Evolutionary conservation across 2,113 vertebrate species (phyloP), one percentile per base, ranked within the genome.

Genomic region (western clawed frog (Xenopus tropicalis)): DNA sequence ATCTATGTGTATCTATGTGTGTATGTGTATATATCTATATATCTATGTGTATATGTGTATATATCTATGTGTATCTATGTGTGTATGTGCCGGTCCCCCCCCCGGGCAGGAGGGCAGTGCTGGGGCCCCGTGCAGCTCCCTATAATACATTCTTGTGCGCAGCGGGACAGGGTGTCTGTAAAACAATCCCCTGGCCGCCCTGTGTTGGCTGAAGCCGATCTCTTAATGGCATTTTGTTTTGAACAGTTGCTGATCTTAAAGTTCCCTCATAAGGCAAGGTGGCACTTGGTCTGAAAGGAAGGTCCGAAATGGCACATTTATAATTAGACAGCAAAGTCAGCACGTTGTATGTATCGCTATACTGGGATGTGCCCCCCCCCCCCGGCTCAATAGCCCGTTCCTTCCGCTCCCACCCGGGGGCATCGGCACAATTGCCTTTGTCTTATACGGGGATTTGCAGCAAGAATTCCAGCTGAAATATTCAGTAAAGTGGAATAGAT

Each of bases 321-420:
- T 97, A 96, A 98, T 98, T 99, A 98, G 97, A 96, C 92, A 96
- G 95, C 88, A 92, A 90, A 95, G 96, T 98, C 96, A 99, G 97
- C 97, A 98, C 94, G 97, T 95, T 93, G 91, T 94, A 90, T 91
- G 88, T 87, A 86, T 89, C 88, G 93, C 93, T 95, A 91, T 91
- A 92, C 93, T 92, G 90, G 92, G 93, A 90, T 91, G 83, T 90
- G 89, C 86, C 84, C 88, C 86, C 90, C 91, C 89, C 88, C 88
- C 84, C 83, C 81, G 83, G 82, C 84, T 93, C 90, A 88, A 86
- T 86, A 83, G 84, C 85, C n/a, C n/a, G n/a, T 90, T 82, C 83
- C 85, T 85, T 89, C 88, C 85, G 88, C 89, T 85, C 84, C 84
- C 82, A 83, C 84, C 84, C 86, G 84, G 84, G 16, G 12, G 16